Base-by-base conservation (phyloP, 2,888 invertebrate species). In the Chloromyia formosa region DNA sequence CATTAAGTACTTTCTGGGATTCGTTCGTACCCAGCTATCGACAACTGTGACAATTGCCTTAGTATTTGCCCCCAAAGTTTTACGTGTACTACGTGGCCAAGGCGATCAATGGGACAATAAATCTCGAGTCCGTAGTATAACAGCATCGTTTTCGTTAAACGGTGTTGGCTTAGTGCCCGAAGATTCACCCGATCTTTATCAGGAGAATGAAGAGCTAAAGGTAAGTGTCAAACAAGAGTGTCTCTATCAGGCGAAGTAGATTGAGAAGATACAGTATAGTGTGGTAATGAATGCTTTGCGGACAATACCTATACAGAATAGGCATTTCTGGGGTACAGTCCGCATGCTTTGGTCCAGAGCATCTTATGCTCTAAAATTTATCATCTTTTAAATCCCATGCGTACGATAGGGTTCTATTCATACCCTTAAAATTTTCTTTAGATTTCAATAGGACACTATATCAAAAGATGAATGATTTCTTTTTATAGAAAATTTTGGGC, bases 31-130 rank as follows among this genome's bases (percentile, higher is more conserved):
- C 0, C 96, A 97, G 83, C 86, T 97, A 62, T 96, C 96, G 40
- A 97, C 97, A 3, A 93, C 95, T 4, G 94, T 95, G 58, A 86
- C 85, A 22, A 84, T 86, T 75, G 83, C 83, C 5, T 76, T 85
- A 54, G 85, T 86, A 9, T 85, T 86, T 78, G 85, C 83, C 1
- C 84, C 85, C 3, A 82, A 94, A 92, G 92, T 95, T 40, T 86
- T 93, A 62, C 89, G 95, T 66, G 94, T 96, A 10, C 87, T 93
- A 9, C 90, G 92, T 78, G 95, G 95, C 10, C 93, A 94, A 78
- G 95, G 95, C 27, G 95, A 95, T 83, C 94, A 94, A 80, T 95
- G 94, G 94, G 95, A 95, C 86, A 93, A 93, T 80, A 87, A 93
- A 74, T 93, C 94, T 0, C 88, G 93, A 72, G 94, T 94, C 0